Evolutionary conservation across 2,113 vertebrate genomes (phyloP), one percentile per base, ranked within the genome.

Genomic region (Nymphicus hollandicus): DNA sequence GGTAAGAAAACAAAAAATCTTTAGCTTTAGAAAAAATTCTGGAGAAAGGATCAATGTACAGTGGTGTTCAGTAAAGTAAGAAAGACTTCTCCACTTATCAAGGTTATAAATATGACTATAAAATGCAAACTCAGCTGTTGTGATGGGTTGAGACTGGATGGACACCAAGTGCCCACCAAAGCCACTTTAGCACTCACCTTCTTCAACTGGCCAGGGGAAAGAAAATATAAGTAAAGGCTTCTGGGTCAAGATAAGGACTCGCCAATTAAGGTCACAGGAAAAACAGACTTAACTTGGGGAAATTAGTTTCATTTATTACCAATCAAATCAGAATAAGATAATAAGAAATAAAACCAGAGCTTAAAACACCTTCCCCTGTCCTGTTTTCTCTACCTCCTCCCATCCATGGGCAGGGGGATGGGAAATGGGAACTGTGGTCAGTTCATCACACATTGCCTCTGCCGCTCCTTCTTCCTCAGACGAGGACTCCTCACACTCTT

Each of bases 221-320:
- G 16, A 85, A 72, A 65, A 58, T 22, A 22, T 1, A 39, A 25
- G 19, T 58, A 66, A 79, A 52, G 19, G 3, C 16, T 66, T 0
- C 0, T 29, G 15, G 35, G 43, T 44, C 10, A 0, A 56, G 31
- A 31, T n/a, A 29, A 28, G 15, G 33, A 37, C 12, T 50, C 25
- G 33, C 8, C 43, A 50, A 11, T 72, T 65, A 37, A 13, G 4
- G 1, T 58, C 9, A 17, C 17, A 28, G 18, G 10, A 13, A 66
- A 79, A 79, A 20, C 33, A 72, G 33, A 58, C 18, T 44, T 28
- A 65, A 17, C 23, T 29, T n/a, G 43, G 33, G 43, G 31, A 65
- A 58, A 20, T 1, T 29, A 20, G 27, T 19, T 78, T 65, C 5
- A 20, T 39, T 85, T 52, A 52, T n/a, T 52, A 12, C 28, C 24